phyloP scores from a whole-genome alignment of 1,140 invertebrate species.

The Xylocopa sonorina region DNA sequence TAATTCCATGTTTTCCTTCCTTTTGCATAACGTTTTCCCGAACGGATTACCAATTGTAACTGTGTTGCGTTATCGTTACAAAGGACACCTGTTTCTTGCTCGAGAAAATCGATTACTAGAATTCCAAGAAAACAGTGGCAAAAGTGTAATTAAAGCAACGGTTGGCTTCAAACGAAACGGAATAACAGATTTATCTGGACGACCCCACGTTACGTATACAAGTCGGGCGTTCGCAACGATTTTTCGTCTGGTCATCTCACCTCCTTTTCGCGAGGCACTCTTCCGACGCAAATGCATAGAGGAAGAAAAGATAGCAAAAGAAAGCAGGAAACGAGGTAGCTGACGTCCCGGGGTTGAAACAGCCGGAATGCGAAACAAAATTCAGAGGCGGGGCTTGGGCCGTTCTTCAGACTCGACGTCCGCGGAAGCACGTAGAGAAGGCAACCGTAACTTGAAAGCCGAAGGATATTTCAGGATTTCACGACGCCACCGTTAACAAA shows the following conservation, averaged over 20 bases:
- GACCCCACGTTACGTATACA: neutral
- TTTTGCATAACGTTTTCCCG: neutral
- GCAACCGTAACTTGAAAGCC: slow-evolving; percentile 2
- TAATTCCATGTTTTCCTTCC: neutral
- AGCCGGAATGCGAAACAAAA: slow-evolving; percentile 6
- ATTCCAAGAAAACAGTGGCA: neutral
- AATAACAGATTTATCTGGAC: slow-evolving; percentile 23
- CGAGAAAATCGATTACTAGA: neutral
- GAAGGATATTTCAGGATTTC: slow-evolving; percentile 26
- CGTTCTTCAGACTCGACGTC: neutral
- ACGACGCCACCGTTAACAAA: neutral
- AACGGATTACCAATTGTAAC: neutral
- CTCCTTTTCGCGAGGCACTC: neutral
- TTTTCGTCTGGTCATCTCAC: neutral
- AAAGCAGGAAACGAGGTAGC: slow-evolving; percentile 12
- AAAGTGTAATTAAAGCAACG: neutral
- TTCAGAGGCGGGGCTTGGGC: neutral
- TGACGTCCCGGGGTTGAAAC: slow-evolving; percentile 1
- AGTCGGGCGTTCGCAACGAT: slow-evolving; percentile 9
- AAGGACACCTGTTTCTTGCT: neutral
- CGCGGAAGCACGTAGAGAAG: neutral
- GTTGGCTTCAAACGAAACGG: neutral
- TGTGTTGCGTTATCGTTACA: neutral
- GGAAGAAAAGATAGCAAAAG: too few relatives aligned
- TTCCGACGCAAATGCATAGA: too few relatives aligned